Conservation (phyloP, 92 coral and sea anemone species). For the Desmophyllum pertusum region DNA sequence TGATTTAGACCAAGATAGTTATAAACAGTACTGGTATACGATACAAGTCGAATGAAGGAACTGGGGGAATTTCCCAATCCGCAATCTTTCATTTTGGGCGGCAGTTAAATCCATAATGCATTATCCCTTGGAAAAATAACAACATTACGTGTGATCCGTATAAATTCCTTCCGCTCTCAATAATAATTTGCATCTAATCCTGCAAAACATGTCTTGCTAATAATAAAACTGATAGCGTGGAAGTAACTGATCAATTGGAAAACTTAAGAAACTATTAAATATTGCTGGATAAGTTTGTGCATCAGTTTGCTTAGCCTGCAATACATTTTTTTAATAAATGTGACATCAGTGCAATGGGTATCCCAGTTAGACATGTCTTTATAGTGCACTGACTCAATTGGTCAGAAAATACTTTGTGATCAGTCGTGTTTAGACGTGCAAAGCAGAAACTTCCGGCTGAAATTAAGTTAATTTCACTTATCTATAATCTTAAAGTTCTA, state of each 20-base stretch:
- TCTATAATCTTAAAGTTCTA: background rate
- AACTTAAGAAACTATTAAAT: too few relatives aligned
- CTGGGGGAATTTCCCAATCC: background rate
- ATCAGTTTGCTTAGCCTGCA: too few relatives aligned
- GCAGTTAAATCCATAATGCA: background rate
- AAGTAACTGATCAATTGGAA: too few relatives aligned
- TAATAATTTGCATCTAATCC: background rate
- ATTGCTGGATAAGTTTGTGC: too few relatives aligned
- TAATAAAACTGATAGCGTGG: background rate
- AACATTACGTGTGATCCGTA: background rate
- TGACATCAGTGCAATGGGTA: too few relatives aligned
- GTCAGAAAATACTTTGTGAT: background rate
- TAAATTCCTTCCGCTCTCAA: background rate
- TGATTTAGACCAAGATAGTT: background rate
- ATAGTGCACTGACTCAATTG: background rate
- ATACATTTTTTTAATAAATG: too few relatives aligned
- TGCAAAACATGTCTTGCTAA: background rate
- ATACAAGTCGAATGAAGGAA: background rate
- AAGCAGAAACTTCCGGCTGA: conserved; percentile 2
- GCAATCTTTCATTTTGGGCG: conserved; percentile 3
- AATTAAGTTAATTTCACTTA: background rate
- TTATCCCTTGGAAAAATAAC: conserved; percentile 5
- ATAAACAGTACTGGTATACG: background rate
- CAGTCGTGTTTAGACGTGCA: conserved; percentile 15
- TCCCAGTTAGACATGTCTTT: background rate